These are phyloP conservation scores for Elysia chlorotica DNA, from an alignment of 1,140 invertebrate species.

Conservation along the genomic window DNA sequence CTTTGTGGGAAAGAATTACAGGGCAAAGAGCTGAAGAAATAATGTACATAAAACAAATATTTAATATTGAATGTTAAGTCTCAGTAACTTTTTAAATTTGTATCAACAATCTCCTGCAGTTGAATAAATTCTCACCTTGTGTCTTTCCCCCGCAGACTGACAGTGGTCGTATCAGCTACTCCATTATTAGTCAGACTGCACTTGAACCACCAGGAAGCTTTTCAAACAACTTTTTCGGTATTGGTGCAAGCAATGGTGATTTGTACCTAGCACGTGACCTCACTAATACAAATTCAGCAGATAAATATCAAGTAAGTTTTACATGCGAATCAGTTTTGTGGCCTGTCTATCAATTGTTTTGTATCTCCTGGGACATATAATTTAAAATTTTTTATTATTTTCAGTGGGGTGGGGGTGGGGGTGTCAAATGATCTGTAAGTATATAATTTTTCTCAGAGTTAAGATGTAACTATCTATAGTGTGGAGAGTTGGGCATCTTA, in stretches of 20 bases:
- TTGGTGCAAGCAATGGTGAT: conserved; percentile 1
- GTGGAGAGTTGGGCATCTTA: too few relatives aligned
- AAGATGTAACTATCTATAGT: too few relatives aligned
- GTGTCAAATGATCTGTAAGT: too few relatives aligned
- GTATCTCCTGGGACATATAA: background rate
- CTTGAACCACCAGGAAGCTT: background rate
- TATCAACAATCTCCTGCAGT: too few relatives aligned
- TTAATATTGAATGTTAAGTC: too few relatives aligned
- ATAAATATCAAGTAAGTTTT: conserved; percentile 20
- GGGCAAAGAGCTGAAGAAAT: too few relatives aligned
- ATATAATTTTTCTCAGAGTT: too few relatives aligned
- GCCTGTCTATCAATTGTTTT: background rate
- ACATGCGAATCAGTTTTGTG: background rate
- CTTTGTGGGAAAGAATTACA: too few relatives aligned
- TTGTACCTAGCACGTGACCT: background rate
- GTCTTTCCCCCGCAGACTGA: conserved; percentile 2
- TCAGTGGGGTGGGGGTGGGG: too few relatives aligned
- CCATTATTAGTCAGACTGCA: conserved; percentile 19
- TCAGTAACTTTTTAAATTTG: too few relatives aligned
- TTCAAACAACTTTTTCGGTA: conserved; percentile 3
- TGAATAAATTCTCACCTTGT: too few relatives aligned
- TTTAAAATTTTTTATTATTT: conserved; percentile 1
- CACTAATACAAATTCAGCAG: background rate
- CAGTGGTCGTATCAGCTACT: conserved; percentile 9
- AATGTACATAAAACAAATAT: too few relatives aligned